Evolutionary conservation across 2,888 invertebrate species (phyloP).

Genomic region (Ophraella communa): DNA sequence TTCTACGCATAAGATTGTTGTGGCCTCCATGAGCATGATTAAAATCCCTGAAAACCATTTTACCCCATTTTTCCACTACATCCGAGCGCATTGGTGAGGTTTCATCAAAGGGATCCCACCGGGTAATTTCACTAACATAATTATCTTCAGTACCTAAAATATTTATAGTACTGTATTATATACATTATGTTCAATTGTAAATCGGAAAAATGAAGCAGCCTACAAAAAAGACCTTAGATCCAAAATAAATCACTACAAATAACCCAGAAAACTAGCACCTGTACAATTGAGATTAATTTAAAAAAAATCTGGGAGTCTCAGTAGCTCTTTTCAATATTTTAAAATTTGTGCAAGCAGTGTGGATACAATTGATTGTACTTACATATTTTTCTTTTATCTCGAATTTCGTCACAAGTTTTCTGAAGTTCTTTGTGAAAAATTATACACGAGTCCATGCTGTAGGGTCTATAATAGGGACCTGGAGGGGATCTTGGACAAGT

Average conservation of each 20-base stretch:
- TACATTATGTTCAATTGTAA: too few species aligned
- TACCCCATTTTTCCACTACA: slow-evolving; percentile 29
- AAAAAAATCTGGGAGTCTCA: too few species aligned
- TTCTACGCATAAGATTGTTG: slow-evolving; percentile 8
- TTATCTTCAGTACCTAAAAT: slow-evolving; percentile 5
- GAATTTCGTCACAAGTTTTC: slow-evolving; percentile 2
- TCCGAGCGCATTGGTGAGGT: background rate
- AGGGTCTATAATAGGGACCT: slow-evolving; percentile 29
- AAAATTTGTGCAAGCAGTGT: too few species aligned
- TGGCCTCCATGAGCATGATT: slow-evolving; percentile 43
- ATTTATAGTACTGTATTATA: too few species aligned
- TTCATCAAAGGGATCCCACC: slow-evolving; percentile 22
- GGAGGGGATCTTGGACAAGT: slow-evolving; percentile 19
- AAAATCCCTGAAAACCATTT: slow-evolving; percentile 1
- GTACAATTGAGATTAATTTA: too few species aligned
- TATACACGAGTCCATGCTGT: slow-evolving; percentile 18
- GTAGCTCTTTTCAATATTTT: too few species aligned
- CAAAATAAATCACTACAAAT: too few species aligned
- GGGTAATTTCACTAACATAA: slow-evolving; percentile 25
- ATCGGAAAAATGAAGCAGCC: too few species aligned
- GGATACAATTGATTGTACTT: slow-evolving; percentile 12
- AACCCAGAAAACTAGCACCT: too few species aligned
- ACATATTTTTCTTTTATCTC: slow-evolving; percentile 16
- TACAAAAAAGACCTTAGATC: too few species aligned
- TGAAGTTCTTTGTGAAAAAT: slow-evolving; percentile 18